Evolutionary conservation across 2,797 vertebrate genomes (phyloP).

Genomic region (Bradypodion ventrale): DNA sequence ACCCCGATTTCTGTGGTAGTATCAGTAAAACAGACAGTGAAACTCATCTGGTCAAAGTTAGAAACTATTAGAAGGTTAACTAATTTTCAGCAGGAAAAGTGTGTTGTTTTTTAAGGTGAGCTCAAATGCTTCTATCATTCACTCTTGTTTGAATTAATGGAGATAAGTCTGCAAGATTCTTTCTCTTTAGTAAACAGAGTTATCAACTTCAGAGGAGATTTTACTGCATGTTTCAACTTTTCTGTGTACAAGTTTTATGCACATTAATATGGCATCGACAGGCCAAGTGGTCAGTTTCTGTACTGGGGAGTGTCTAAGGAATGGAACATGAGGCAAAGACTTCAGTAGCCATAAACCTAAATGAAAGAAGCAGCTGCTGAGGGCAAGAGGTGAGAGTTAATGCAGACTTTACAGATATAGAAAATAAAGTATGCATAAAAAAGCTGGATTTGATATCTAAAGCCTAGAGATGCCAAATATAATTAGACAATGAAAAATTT

Average conservation of each 20-base stretch:
- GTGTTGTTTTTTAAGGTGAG: slow-evolving; percentile 19
- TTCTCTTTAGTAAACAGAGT: slow-evolving; percentile 51
- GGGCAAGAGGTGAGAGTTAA: not conserved
- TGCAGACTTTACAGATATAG: slow-evolving; percentile 21
- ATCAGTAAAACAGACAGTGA: not conserved
- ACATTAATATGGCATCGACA: not conserved
- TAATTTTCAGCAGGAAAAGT: slow-evolving; percentile 33
- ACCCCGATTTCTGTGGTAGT: not conserved
- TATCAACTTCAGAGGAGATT: not conserved
- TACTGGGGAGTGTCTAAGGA: not conserved
- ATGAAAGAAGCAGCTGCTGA: not conserved
- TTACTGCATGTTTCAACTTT: not conserved
- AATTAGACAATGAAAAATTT: not conserved
- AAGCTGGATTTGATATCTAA: not conserved
- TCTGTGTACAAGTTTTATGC: not conserved
- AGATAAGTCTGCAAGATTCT: slow-evolving; percentile 51
- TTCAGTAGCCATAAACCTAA: not conserved
- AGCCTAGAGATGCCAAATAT: not conserved
- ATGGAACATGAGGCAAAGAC: not conserved
- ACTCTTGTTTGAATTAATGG: slow-evolving; percentile 55
- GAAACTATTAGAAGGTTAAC: slow-evolving; percentile 34
- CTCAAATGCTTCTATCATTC: slow-evolving; percentile 55
- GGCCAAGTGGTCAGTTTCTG: not conserved
- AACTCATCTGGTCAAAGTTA: not conserved
- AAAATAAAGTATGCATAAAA: not conserved